Base-by-base conservation (phyloP, 2,888 invertebrate genomes). In the Melieria omissa region DNA sequence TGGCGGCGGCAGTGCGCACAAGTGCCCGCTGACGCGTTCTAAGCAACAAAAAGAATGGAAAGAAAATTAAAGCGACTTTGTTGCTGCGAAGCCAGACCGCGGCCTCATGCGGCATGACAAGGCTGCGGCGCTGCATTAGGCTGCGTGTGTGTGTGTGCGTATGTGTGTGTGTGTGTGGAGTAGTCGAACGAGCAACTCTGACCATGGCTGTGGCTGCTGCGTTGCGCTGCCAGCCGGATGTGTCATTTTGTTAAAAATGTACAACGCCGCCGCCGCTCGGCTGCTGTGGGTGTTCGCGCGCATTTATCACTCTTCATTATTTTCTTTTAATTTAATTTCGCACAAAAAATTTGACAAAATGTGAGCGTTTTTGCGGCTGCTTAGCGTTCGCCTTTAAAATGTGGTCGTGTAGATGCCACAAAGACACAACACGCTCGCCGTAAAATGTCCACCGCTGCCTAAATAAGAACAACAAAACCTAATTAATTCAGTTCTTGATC, bases 271-370 rank as follows among this genome's bases (percentile, higher is more conserved):
- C 42, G 66, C 46, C 41, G 57, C 16, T n/a, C 8, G 8, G 14
- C 42, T n/a, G 42, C 42, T 42, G 42, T 58, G 16, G 55, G 14
- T 58, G 57, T 46, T 29, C 57, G 41, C 70, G 47, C 70, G 55
- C 72, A 77, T 72, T 72, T 72, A 67, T 72, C 71, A 65, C 77
- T 79, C 79, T 80, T 82, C 78, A 80, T 82, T 81, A 79, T 78
- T 76, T 78, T 79, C 76, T 78, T 82, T 82, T 82, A 82, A 80
- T 81, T 80, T 79, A 80, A 77, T 78, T 77, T 74, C 76, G 14
- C 57, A 3, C 29, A 29, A 29, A 29, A 29, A 29, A 29, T n/a
- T n/a, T n/a, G 29, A 29, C 29, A 29, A 29, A 29, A 1, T 29
- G 29, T 29, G 29, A 3, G 3, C 2, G 29, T 29, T 29, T 29